Evolutionary conservation across 2,888 invertebrate genomes (phyloP), one percentile per base, ranked within the genome.

Genomic region (Sphaerophoria rueppellii): DNA sequence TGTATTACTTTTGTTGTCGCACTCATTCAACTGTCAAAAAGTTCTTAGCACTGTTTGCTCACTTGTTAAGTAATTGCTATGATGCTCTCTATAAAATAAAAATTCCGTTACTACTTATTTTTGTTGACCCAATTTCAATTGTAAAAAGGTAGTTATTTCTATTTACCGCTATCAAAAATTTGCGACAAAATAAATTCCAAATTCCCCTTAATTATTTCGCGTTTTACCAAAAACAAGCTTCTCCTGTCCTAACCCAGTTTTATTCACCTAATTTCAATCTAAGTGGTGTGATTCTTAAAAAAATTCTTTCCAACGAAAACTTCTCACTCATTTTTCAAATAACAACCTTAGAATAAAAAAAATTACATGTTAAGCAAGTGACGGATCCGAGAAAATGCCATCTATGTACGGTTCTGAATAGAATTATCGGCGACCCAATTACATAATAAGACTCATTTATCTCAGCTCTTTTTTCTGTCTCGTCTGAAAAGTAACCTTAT

Each of bases 381-480:
- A 43, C 60, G 12, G 43, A 60, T 60, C 32, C 43, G 24, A 7
- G 12, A 37, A 58, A 37, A 37, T 2, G 24, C 24, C 24, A n/a
- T 24, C 6, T 24, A 60, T 7, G 9, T 12, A 43, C 3, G 11
- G 4, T 12, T 43, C 48, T 54, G 54, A 43, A 65, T 63, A 78
- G 73, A 73, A 70, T 69, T 73, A 74, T 70, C 48, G 58, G 57
- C 46, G 82, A 82, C 82, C 82, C 78, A 74, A 79, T 82, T 82
- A 52, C 74, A 58, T 78, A 79, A 82, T 79, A 70, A 78, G 69
- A 50, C 37, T 14, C 40, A 82, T 77, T 77, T 73, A 77, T 72
- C 73, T 43, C 43, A 9, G 43, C 0, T 24, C 24, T 24, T 24
- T 24, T 24, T 24, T 77, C n/a, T 55, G 14, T 43, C 48, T 61